Conservation (phyloP, 2,888 invertebrate genomes). For the Diaprepes abbreviatus region DNA sequence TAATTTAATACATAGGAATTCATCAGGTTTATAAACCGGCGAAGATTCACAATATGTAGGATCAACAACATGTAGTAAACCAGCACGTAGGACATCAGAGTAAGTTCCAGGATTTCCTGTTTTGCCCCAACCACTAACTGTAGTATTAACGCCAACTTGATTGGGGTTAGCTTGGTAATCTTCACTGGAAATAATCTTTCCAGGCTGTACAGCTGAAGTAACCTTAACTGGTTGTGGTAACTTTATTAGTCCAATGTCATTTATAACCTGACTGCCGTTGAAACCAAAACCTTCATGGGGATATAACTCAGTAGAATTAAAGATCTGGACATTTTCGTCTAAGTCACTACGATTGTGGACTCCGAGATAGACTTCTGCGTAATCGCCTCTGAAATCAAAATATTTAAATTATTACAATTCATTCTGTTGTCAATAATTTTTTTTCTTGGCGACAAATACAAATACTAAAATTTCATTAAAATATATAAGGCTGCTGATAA, state of each 20-base stretch:
- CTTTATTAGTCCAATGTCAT: conserved; percentile 1
- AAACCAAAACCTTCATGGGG: neutral
- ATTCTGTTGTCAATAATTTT: no score
- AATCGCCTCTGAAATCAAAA: neutral
- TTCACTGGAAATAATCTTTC: neutral
- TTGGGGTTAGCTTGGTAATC: conserved; percentile 3
- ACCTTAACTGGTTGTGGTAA: neutral
- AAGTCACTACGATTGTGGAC: neutral
- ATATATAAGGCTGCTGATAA: no score
- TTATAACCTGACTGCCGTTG: neutral
- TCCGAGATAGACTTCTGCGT: neutral
- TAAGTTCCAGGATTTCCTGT: neutral
- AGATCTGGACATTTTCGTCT: conserved; percentile 15
- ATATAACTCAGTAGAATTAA: neutral
- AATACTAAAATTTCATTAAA: no score
- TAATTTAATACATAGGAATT: neutral
- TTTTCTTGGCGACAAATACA: no score
- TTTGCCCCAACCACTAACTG: conserved; percentile 14
- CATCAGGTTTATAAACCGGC: neutral
- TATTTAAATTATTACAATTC: no score
- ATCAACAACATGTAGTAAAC: neutral
- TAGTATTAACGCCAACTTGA: conserved; percentile 3
- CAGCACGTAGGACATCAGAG: conserved; percentile 6
- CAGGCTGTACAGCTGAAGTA: conserved; percentile 1
- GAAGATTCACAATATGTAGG: neutral